Base-by-base conservation (phyloP, 2,113 vertebrate genomes). In the Zapornia atra region DNA sequence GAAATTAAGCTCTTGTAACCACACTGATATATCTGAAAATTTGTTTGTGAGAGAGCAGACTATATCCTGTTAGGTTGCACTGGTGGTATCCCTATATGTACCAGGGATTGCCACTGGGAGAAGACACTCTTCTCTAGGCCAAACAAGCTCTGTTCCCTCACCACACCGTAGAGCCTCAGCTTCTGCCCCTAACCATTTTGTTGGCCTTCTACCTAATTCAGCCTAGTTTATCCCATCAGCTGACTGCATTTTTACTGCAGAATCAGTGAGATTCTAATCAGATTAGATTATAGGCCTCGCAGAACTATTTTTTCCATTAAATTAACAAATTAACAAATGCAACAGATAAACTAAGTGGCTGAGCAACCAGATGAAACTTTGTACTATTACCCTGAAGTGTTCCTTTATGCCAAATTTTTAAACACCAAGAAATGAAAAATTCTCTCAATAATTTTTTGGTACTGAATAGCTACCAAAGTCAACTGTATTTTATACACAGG, bases 271-370 rank as follows among this genome's bases (percentile, higher is more conserved):
- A 88, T 51, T 40, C 33, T 15, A 57, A 68, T 33, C 15, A 42
- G 10, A 10, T n/a, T 56, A 54, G 34, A 70, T 57, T 53, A 80
- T 34, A 64, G 26, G 14, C 50, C 68, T 26, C 12, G 78, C 21
- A 24, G 26, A 50, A 16, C 56, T 64, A 59, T 31, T 2, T 3
- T 38, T 66, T 65, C 31, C 24, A 28, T 40, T 38, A 68, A 50
- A 94, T 71, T 46, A 94, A 87, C 50, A 68, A 50, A 94, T 71
- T 46, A 94, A 87, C 50, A 96, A 90, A 96, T 34, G 14, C 63
- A 94, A 68, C 34, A 77, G 28, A 31, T 36, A 28, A 1, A 80
- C 42, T 36, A 86, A 40, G 36, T 42, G 69, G 12, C 28, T 73
- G n/a, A 79, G 31, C 76, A 96, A 24, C 15, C 7, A 34, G 57